Evolutionary conservation across 2,797 vertebrate genomes (phyloP), one percentile per base, ranked within the genome.

Genomic region (Luscinia luscinia): DNA sequence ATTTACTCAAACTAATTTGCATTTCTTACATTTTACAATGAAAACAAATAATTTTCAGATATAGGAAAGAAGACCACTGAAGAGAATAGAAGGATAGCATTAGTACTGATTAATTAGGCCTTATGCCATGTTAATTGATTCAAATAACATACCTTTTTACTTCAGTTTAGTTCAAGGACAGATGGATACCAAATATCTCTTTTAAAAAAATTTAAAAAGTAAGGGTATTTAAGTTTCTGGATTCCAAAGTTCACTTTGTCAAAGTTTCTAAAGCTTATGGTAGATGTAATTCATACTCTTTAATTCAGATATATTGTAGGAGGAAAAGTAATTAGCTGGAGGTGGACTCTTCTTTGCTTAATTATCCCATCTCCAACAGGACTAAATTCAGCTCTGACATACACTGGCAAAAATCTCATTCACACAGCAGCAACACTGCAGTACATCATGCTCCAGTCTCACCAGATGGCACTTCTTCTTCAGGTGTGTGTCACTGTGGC

Each of bases 311-410:
- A 28, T 74, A 43, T 10, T 77, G 94, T 77, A 68, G 89, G 81
- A 92, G 93, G 87, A 85, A 72, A 75, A 85, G 54, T 88, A 83
- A 89, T 96, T 91, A 78, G 66, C 72, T 93, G 91, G 83, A 91
- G 87, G 69, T 90, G 89, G 72, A 72, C 76, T 85, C 79, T 41
- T 72, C 86, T 86, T 84, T 87, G 73, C 62, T 75, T 93, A 84
- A 91, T 96, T 93, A 92, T 74, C 72, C 79, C 46, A 54, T 93
- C 54, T 87, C 58, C 75, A 81, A 2, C 22, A 58, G 76, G 46
- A 30, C 64, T 96, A 80, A 90, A 92, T 89, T 80, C 73, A 89
- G 84, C 79, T 87, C 57, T 94, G 84, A 87, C 62, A 85, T 54
- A 82, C 6, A 3, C 61, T 83, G 70, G 66, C 76, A 93, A 78